Base-by-base conservation (phyloP, 2,888 invertebrate species). In the Nipponacmea schrenckii region DNA sequence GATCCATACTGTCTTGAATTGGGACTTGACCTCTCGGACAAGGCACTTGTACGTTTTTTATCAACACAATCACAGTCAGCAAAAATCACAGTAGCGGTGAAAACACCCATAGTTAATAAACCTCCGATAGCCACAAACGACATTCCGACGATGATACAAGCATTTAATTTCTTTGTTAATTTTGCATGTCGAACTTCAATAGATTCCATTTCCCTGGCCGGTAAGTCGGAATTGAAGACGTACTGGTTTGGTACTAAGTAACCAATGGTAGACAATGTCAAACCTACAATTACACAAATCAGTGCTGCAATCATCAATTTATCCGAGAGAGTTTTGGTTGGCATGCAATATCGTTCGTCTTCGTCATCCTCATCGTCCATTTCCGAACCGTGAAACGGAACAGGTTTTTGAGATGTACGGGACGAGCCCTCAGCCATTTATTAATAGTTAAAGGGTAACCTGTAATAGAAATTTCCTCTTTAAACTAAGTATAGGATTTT, bases 161-260 rank as follows among this genome's bases (percentile, higher is more conserved):
- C 70, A 56, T 83, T 82, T 31, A 84, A 73, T 31, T 65, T 65
- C 44, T 73, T 72, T 7, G 77, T 72, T 31, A 83, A 72, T 3
- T 73, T 65, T 2, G 76, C 73, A 70, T 82, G 83, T 70, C 79
- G 77, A 8, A 78, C 72, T 68, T 81, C 83, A n/a, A 80, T 80
- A 1, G 73, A 65, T 71, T 84, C 84, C 81, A 82, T 83, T 65
- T 84, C 76, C 26, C 83, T 64, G 2, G 84, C 84, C 10, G 80
- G 77, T 15, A 68, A 56, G 45, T 76, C 73, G 0, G 81, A 74
- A 66, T 84, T 79, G 63, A 82, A 80, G 17, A 48, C 64, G 69
- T 82, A 82, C 48, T 77, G 79, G 44, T 81, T 72, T 17, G 85
- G 84, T 27, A 82, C 70, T 17, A 81, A 71, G 68, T 79, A 80